A percentile compares a stretch with the other conserved stretches of the same genome.
Conservation (phyloP, 2,888 invertebrate genomes). For the Melikaiella ostensackeni region DNA sequence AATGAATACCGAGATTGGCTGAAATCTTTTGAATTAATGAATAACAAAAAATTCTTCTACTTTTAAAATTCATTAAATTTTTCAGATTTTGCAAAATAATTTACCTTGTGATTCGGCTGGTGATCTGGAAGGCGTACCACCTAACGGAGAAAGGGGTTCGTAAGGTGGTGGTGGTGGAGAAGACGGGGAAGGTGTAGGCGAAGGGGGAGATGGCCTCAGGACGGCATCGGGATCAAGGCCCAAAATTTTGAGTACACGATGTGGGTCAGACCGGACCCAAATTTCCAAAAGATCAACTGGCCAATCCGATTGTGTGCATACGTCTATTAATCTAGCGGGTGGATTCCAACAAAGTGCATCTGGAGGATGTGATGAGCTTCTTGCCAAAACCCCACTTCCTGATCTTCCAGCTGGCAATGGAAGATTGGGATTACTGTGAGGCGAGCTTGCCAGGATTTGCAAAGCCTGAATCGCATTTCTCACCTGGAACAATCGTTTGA, state of each 20-base stretch:
- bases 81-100: neutral
- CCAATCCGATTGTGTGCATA: conserved; percentile 82
- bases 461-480: conserved; percentile 90
- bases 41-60: no score
- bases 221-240: conserved; percentile 83
- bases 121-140: conserved; percentile 77
- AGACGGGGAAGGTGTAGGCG: conserved; percentile 66
- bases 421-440: conserved; percentile 90
- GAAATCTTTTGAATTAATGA: no score
- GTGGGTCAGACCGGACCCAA: conserved; percentile 86
- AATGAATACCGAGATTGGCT: no score
- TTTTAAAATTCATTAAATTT: no score
- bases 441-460: conserved; percentile 89
- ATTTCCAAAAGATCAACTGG: conserved; percentile 81
- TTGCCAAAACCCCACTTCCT: conserved; percentile 80
- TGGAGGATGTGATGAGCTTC: conserved; percentile 91
- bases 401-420: conserved; percentile 78
- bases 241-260: conserved; percentile 84
- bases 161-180: conserved; percentile 76
- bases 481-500: conserved; percentile 79
- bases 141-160: conserved; percentile 78
- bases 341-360: conserved; percentile 89
- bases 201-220: conserved; percentile 67
- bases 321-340: conserved; percentile 65
- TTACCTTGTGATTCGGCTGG: conserved; percentile 78